Conservation (phyloP, 2,797 vertebrate species). For the Leuciscus waleckii region DNA sequence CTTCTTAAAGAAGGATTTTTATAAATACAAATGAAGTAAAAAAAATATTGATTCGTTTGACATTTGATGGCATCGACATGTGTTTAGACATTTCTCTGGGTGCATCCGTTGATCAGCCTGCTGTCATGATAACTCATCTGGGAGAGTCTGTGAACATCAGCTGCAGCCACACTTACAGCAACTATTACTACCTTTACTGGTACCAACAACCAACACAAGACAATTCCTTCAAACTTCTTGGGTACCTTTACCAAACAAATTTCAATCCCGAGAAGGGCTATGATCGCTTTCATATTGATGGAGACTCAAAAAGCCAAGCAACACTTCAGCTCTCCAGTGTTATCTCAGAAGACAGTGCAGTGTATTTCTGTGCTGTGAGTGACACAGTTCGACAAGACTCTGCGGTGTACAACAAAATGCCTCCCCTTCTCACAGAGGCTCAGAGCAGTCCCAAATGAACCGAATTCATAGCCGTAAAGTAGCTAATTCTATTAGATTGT, state of each 20-base stretch:
- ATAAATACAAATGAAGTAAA: background rate
- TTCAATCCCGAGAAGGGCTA: slow-evolving; percentile 54
- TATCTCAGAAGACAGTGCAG: slow-evolving; percentile 54
- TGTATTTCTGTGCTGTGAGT: slow-evolving; percentile 72
- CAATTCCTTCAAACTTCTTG: slow-evolving; percentile 52
- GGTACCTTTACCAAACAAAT: background rate
- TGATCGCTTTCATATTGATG: slow-evolving; percentile 55
- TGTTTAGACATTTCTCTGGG: slow-evolving; percentile 29
- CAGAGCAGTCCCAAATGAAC: background rate
- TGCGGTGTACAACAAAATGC: slow-evolving; percentile 52
- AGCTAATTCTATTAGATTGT: no score
- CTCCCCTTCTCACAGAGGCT: slow-evolving; percentile 9
- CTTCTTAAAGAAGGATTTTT: background rate
- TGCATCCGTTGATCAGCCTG: slow-evolving; percentile 46
- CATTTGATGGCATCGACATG: background rate
- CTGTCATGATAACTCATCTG: slow-evolving; percentile 21
- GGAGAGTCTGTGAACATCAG: slow-evolving; percentile 61
- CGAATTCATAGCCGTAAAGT: no score
- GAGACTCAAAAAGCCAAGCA: slow-evolving; percentile 17
- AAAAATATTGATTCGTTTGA: background rate
- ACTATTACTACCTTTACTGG: slow-evolving; percentile 66
- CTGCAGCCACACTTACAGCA: slow-evolving; percentile 60
- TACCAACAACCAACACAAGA: slow-evolving; percentile 61
- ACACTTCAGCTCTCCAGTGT: slow-evolving; percentile 48
- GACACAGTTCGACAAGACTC: slow-evolving; percentile 48